Evolutionary conservation across 2,113 vertebrate species (phyloP), one percentile per base, ranked within the genome.

Genomic region (Aix galericulata): DNA sequence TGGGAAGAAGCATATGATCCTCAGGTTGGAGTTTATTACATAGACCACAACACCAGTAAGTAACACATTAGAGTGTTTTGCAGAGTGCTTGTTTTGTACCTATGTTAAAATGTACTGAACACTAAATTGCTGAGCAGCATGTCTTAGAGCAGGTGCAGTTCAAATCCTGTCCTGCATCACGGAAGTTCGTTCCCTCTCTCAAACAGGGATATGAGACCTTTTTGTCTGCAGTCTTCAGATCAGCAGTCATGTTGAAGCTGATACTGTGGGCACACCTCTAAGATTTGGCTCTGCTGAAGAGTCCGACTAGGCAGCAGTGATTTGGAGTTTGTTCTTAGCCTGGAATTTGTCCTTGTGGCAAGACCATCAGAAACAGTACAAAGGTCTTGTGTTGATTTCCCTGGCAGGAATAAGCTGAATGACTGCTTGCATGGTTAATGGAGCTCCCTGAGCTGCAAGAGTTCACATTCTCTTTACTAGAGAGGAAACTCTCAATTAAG

Each of bases 11-110:
- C 98, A 14, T 99, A 98, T 74, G 99, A 99, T 95, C 98, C 99
- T 40, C 98, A 98, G 48, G 98, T 99, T 22, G 99, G 99, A 85
- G 97, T 98, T 53, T 99, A 99, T 98, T 99, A 99, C 98, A 99
- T 99, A 93, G 99, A 99, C 98, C 99, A 99, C 98, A 99, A 99
- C 97, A 99, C 98, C 95, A 99, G 99, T 99, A 98, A 99, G 99
- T 98, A 81, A 77, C 26, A 15, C 2, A 1, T 89, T 82, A 3
- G 2, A 87, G 44, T 91, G 13, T 60, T 93, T 60, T 97, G 18
- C 60, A 46, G 55, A 83, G 44, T 15, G 7, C 69, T 88, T 63
- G 40, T 77, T 73, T 63, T 89, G 48, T 86, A 44, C 34, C 52
- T 52, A 7, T 59, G 4, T 86, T 92, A 44, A 78, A 84, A 38